Evolutionary conservation across 2,888 invertebrate genomes (phyloP).

Genomic region (Drosophila cyrtoloma): DNA sequence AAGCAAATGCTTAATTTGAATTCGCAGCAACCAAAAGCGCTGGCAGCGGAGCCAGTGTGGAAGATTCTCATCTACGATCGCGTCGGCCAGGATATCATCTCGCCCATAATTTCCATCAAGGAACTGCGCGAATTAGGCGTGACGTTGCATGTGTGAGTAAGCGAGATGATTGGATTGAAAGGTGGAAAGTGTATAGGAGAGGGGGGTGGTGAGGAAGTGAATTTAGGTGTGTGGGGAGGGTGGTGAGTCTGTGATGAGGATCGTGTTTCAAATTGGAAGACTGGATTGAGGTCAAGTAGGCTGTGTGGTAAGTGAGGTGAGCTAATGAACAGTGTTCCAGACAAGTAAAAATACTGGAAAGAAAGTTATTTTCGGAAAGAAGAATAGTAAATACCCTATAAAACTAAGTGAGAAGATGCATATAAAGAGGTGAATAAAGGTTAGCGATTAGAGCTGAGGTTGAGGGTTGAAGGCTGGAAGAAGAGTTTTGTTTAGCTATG

Average conservation of each 20-base stretch:
- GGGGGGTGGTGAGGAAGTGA: background rate
- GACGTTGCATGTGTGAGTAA: slow-evolving; percentile 96
- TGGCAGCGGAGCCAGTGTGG: slow-evolving; percentile 96
- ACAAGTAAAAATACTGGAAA: too few relatives aligned
- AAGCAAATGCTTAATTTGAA: slow-evolving; percentile 98
- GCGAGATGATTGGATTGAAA: background rate
- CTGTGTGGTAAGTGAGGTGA: too few relatives aligned
- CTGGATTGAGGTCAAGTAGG: too few relatives aligned
- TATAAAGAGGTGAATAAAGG: background rate
- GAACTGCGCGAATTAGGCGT: slow-evolving; percentile 98
- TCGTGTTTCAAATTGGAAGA: too few relatives aligned
- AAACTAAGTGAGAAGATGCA: background rate
- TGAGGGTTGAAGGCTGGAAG: background rate
- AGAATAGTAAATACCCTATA: background rate
- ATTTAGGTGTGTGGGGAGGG: background rate
- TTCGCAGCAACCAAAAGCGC: slow-evolving; percentile 90
- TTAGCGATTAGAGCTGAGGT: background rate
- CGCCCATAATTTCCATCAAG: slow-evolving; percentile 97
- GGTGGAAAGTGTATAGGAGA: background rate
- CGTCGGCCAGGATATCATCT: slow-evolving; percentile 98
- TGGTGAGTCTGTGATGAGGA: slow-evolving; percentile 5
- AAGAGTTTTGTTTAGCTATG: too few relatives aligned
- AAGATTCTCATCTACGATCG: slow-evolving; percentile 98
- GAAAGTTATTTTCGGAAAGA: background rate
- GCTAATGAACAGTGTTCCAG: too few relatives aligned